These are phyloP conservation scores for Deilephila elpenor DNA, from an alignment of 2,888 invertebrate species.

Conservation along the genomic window DNA sequence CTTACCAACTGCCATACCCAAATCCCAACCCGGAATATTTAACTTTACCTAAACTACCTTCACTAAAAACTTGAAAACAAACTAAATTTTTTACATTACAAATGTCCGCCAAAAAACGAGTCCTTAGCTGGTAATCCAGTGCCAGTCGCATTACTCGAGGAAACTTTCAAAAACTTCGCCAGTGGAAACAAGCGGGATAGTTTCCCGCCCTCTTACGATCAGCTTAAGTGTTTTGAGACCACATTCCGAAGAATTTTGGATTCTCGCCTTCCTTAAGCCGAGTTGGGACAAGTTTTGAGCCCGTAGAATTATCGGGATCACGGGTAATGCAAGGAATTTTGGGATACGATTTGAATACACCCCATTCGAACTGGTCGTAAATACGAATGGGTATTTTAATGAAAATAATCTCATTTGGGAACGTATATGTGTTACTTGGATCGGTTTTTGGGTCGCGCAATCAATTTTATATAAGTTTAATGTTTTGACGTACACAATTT, in stretches of 20 bases:
- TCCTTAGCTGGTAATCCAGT: constrained; percentile 9
- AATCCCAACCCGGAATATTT: too few relatives aligned
- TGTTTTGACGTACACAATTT: too few relatives aligned
- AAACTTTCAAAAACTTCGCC: constrained; percentile 30
- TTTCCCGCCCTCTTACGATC: constrained; percentile 24
- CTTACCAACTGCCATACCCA: too few relatives aligned
- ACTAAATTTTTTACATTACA: neutral
- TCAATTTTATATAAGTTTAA: too few relatives aligned
- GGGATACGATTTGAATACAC: constrained; percentile 23
- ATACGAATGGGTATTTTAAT: constrained; percentile 13
- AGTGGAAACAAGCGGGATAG: constrained; percentile 20
- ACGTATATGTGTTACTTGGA: neutral
- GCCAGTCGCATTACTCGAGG: neutral
- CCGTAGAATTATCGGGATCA: constrained; percentile 37
- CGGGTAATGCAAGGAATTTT: constrained; percentile 26
- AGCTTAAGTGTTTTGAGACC: constrained; percentile 32
- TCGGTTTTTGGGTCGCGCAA: neutral
- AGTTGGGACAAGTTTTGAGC: constrained; percentile 31
- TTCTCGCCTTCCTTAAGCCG: constrained; percentile 31
- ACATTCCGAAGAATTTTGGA: constrained; percentile 34
- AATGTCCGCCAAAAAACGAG: neutral
- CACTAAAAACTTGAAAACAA: neutral
- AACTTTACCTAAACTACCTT: neutral
- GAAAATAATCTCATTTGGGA: neutral
- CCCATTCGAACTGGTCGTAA: neutral